These are phyloP conservation scores for Girardinus metallicus DNA, from an alignment of 2,797 vertebrate genomes.

Conservation along the genomic window DNA sequence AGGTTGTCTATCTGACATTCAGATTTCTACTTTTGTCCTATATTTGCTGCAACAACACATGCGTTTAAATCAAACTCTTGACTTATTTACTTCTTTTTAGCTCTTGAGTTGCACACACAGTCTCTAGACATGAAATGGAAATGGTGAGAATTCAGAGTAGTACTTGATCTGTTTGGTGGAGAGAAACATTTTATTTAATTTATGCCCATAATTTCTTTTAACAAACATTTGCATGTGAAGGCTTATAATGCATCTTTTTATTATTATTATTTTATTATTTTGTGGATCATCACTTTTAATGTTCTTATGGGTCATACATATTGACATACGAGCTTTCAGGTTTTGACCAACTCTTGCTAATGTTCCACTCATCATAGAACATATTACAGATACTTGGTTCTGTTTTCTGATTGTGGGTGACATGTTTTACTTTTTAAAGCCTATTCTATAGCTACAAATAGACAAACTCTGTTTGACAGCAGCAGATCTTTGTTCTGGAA, in stretches of 20 bases:
- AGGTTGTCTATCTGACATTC: not conserved
- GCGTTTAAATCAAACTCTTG: not conserved
- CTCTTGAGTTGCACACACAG: not conserved
- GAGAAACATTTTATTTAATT: not conserved
- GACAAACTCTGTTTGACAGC: constrained; percentile 44
- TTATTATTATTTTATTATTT: not conserved
- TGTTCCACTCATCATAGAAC: not conserved
- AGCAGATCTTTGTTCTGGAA: constrained; percentile 41
- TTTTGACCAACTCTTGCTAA: not conserved
- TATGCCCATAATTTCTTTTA: not conserved
- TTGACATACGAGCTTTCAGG: not conserved
- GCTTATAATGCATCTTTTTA: not conserved
- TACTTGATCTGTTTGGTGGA: not conserved
- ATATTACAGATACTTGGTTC: not conserved
- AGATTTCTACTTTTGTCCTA: not conserved
- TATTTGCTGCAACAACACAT: not conserved
- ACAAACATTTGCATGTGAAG: not conserved
- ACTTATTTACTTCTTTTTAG: not conserved
- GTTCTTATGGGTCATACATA: no score
- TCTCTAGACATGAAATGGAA: not conserved
- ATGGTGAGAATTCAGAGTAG: not conserved
- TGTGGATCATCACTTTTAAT: not conserved
- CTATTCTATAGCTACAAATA: constrained; percentile 18
- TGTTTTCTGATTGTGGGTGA: not conserved
- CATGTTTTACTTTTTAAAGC: constrained; percentile 20